A percentile compares a stretch with the other conserved stretches of the same genome.
These are phyloP conservation scores for Chitala chitala DNA, from an alignment of 2,113 vertebrate genomes.

Conservation along the genomic window DNA sequence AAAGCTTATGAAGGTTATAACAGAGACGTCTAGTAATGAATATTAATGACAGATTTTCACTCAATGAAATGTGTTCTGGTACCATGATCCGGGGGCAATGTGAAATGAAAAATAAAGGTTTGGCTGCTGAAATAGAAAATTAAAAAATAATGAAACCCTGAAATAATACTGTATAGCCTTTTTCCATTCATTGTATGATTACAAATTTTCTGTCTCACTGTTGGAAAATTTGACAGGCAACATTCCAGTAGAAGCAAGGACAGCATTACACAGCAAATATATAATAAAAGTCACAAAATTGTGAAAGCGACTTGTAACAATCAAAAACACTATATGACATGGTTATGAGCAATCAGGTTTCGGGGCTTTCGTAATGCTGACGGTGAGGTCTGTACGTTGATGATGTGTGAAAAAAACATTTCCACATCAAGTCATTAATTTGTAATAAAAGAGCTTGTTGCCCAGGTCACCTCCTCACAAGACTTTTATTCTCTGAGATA, in stretches of 20 bases:
- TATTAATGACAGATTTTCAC: slow-evolving; percentile 55
- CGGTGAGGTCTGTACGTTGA: too few species aligned
- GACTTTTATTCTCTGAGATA: too few species aligned
- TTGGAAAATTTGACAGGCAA: slow-evolving; percentile 18
- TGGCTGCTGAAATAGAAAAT: not conserved
- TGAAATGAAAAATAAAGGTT: slow-evolving; percentile 28
- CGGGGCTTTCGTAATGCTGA: too few species aligned
- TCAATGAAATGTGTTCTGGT: slow-evolving; percentile 42
- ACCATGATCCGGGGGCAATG: slow-evolving; percentile 29
- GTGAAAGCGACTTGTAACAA: too few species aligned
- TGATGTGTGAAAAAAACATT: too few species aligned
- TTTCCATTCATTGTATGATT: slow-evolving; percentile 38
- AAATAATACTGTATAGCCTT: slow-evolving; percentile 1
- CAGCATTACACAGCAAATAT: slow-evolving; percentile 2
- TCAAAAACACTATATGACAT: too few species aligned
- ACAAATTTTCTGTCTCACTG: slow-evolving; percentile 28
- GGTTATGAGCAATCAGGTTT: too few species aligned
- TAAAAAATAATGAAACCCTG: slow-evolving; percentile 26
- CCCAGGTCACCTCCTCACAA: too few species aligned
- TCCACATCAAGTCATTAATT: too few species aligned
- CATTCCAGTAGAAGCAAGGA: slow-evolving; percentile 1
- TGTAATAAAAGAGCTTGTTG: too few species aligned
- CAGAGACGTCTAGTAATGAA: slow-evolving; percentile 39
- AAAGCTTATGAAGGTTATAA: slow-evolving; percentile 43
- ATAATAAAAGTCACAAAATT: slow-evolving; percentile 9